Conservation (phyloP, 2,888 invertebrate genomes). For the Ditylenchus weischeri region DNA sequence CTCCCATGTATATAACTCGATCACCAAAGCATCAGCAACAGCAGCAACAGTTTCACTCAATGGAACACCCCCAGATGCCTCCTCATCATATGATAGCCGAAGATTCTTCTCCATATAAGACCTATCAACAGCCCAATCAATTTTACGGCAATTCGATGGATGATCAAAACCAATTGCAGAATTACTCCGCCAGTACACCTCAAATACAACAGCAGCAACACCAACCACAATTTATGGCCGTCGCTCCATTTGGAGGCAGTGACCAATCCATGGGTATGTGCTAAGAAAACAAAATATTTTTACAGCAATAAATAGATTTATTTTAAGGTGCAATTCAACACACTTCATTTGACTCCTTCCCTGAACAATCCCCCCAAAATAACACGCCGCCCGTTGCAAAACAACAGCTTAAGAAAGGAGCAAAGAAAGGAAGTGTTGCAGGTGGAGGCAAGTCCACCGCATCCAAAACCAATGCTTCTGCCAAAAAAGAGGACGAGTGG, state of each 20-base stretch:
- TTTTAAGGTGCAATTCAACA: too few relatives aligned
- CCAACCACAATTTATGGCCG: constrained; percentile 1
- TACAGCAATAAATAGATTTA: too few relatives aligned
- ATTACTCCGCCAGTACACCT: too few relatives aligned
- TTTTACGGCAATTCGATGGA: not conserved
- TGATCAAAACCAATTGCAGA: not conserved
- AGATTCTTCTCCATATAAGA: constrained; percentile 6
- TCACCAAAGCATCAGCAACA: constrained; percentile 3
- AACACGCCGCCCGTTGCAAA: not conserved
- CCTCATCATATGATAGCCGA: not conserved
- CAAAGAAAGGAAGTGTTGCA: not conserved
- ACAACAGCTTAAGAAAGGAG: not conserved
- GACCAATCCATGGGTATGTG: not conserved
- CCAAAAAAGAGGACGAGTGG: constrained; percentile 12
- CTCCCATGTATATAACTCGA: not conserved
- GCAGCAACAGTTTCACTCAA: constrained; percentile 5
- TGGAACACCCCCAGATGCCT: not conserved
- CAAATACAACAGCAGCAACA: constrained; percentile 12
- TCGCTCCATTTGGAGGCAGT: constrained; percentile 20
- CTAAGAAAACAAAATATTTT: too few relatives aligned
- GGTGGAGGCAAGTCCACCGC: not conserved
- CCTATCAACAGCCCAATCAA: not conserved
- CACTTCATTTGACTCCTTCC: too few relatives aligned
- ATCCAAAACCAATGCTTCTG: not conserved
- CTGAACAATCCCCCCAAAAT: too few relatives aligned